Evolutionary conservation across 1,140 invertebrate species (phyloP).

Genomic region (Microvelia longipes): DNA sequence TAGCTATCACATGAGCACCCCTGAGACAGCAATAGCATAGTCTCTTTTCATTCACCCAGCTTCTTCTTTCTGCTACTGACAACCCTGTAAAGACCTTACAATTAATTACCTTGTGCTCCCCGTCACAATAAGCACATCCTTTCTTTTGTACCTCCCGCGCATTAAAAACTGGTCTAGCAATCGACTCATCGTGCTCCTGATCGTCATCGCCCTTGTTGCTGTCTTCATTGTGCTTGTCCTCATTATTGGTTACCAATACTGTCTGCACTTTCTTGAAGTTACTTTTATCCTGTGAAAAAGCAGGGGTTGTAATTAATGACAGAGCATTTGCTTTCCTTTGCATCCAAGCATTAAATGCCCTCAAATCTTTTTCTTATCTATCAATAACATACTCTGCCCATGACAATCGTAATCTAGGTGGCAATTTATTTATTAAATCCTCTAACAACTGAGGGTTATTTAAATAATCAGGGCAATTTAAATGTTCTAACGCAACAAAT

Average conservation of each 20-base stretch:
- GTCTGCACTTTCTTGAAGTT: neutral
- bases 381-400: neutral
- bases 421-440: neutral
- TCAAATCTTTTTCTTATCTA: neutral
- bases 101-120: neutral
- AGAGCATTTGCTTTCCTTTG: neutral
- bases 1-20: neutral
- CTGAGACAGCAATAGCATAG: neutral
- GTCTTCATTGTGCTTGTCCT: neutral
- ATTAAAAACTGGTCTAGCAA: neutral
- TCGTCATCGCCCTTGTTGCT: neutral
- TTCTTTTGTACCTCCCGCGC: neutral
- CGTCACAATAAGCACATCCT: neutral
- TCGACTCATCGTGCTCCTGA: neutral
- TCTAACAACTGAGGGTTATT: neutral
- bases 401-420: neutral
- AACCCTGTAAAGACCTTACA: neutral
- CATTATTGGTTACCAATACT: neutral
- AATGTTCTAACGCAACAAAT: neutral
- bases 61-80: neutral
- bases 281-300: neutral
- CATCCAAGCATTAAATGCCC: neutral
- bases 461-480: neutral
- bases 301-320: neutral
- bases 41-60: neutral